Conservation (phyloP, 2,797 vertebrate species). For the Salmo trutta region DNA sequence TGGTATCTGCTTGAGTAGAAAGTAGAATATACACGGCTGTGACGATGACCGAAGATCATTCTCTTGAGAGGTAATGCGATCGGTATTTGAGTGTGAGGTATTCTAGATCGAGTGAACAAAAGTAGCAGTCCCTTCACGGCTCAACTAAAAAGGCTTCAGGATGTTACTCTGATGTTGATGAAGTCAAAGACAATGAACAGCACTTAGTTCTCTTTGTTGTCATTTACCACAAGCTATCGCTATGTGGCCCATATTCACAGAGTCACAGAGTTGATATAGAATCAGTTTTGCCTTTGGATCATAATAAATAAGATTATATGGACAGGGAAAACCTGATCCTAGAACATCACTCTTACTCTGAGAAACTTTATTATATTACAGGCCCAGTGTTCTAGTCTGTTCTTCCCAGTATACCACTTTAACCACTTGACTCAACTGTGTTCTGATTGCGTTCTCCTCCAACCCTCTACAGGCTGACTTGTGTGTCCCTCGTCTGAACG, state of each 20-base stretch:
- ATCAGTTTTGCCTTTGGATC: no score
- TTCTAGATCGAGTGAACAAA: no score
- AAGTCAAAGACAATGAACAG: not conserved
- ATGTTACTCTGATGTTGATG: not conserved
- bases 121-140: not conserved
- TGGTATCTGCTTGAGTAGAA: no score
- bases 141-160: not conserved
- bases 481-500: constrained; percentile 95
- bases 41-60: no score
- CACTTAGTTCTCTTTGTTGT: no score
- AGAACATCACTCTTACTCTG: not conserved
- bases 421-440: not conserved
- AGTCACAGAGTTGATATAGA: no score
- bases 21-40: no score
- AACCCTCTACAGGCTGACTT: constrained; percentile 85
- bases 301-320: no score
- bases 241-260: no score
- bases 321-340: not conserved
- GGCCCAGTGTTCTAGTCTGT: not conserved
- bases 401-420: not conserved
- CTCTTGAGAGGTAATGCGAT: no score
- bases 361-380: not conserved
- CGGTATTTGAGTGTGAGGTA: no score
- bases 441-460: not conserved
- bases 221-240: no score